Evolutionary conservation across 2,797 vertebrate species (phyloP).

Genomic region (Gadopsis bispinosus): DNA sequence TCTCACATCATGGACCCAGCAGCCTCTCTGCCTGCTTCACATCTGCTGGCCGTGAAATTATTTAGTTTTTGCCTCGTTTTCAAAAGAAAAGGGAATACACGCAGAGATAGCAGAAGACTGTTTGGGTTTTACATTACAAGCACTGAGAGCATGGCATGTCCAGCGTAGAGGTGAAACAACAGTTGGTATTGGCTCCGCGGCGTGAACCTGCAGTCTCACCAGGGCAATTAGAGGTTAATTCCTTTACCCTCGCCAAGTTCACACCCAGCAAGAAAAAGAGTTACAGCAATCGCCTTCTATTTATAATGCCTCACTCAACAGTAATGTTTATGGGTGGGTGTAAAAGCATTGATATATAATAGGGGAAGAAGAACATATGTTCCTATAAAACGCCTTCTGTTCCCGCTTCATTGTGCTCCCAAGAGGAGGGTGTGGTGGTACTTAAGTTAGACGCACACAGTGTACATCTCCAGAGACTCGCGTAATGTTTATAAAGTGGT

Average conservation of each 20-base stretch:
- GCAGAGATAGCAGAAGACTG: background rate
- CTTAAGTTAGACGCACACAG: conserved; percentile 79
- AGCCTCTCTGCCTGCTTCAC: conserved; percentile 3
- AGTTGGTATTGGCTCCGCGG: conserved; percentile 29
- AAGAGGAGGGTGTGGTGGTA: conserved; percentile 78
- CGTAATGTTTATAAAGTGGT: conserved; percentile 84
- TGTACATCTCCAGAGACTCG: conserved; percentile 71
- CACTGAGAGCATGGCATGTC: conserved; percentile 2
- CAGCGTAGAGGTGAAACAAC: conserved; percentile 15
- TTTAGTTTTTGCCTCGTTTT: background rate
- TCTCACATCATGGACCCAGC: conserved; percentile 7
- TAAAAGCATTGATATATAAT: conserved; percentile 83
- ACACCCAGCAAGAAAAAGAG: conserved; percentile 54
- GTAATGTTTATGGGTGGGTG: conserved; percentile 80
- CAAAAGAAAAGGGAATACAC: background rate
- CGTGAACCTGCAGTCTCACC: conserved; percentile 32
- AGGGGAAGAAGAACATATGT: conserved; percentile 83
- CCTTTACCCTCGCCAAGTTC: conserved; percentile 58
- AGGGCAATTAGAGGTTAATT: conserved; percentile 63
- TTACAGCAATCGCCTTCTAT: conserved; percentile 58
- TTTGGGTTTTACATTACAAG: background rate
- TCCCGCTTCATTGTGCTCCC: conserved; percentile 76
- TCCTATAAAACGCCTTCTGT: conserved; percentile 86
- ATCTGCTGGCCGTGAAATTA: background rate
- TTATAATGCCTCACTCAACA: conserved; percentile 76